Evolutionary conservation across 2,797 vertebrate species (phyloP).

Genomic region (Crenuchus spilurus): DNA sequence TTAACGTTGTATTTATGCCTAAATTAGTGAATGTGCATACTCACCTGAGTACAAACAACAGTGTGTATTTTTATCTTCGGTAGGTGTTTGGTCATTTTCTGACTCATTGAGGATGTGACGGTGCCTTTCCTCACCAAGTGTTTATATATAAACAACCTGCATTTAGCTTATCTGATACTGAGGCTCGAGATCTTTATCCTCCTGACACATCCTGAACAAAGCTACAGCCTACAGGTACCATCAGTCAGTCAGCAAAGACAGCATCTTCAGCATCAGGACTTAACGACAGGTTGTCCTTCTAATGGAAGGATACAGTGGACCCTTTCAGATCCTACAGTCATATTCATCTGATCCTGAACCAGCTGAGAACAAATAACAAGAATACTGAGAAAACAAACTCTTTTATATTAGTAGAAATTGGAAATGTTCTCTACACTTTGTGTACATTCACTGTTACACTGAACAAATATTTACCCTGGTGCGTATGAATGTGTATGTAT

Average conservation of each 20-base stretch:
- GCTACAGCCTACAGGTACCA: constrained; percentile 63
- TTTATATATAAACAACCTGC: constrained; percentile 66
- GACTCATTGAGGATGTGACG: constrained; percentile 46
- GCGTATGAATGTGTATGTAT: no score
- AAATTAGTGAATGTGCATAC: constrained; percentile 19
- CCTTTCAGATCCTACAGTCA: constrained; percentile 63
- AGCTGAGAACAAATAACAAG: no score
- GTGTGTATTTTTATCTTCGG: constrained; percentile 7
- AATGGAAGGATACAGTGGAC: constrained; percentile 61
- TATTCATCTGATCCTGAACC: neutral
- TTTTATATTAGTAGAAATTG: no score
- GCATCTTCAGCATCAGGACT: constrained; percentile 71
- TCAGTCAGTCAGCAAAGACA: constrained; percentile 73
- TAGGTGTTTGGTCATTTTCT: constrained; percentile 39
- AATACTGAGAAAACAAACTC: no score
- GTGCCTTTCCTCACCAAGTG: constrained; percentile 45
- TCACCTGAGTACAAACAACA: constrained; percentile 24
- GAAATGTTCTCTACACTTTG: no score
- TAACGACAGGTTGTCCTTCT: constrained; percentile 69
- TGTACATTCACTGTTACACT: no score
- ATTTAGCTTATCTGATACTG: constrained; percentile 65
- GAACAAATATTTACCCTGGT: no score
- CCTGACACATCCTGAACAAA: constrained; percentile 53
- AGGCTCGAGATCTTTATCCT: constrained; percentile 48
- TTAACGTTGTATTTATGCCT: constrained; percentile 44